These are phyloP conservation scores for Myopa testacea DNA, from an alignment of 2,888 invertebrate genomes.

Conservation along the genomic window DNA sequence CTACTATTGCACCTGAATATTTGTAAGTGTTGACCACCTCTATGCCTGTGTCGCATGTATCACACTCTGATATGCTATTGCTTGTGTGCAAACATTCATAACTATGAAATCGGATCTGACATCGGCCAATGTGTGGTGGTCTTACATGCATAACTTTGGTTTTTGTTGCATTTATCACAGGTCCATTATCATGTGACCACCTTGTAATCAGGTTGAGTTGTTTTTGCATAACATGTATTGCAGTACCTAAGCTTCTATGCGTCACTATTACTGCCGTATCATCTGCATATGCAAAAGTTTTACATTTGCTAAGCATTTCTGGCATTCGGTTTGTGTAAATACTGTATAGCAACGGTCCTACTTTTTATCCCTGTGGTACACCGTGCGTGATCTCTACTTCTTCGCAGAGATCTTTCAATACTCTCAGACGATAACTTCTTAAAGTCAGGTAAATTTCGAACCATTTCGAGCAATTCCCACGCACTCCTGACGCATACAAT, in stretches of 20 bases:
- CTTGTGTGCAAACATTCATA: no score
- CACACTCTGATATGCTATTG: no score
- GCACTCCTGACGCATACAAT: not conserved
- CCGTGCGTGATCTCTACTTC: not conserved
- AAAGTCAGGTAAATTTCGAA: constrained; percentile 9
- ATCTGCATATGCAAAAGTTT: constrained; percentile 22
- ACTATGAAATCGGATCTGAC: no score
- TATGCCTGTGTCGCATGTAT: no score
- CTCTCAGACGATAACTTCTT: not conserved
- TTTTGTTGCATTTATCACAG: constrained; percentile 12
- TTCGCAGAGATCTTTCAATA: not conserved
- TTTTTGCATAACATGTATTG: not conserved
- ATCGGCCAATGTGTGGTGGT: not conserved
- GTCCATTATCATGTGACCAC: not conserved
- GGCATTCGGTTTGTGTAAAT: constrained; percentile 25
- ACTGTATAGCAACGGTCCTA: constrained; percentile 11
- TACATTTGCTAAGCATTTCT: not conserved
- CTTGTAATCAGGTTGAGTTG: not conserved
- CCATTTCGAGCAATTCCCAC: constrained; percentile 18
- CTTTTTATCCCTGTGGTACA: constrained; percentile 26
- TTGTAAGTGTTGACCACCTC: no score
- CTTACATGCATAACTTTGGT: constrained; percentile 9
- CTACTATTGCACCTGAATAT: no score
- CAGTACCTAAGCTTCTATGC: not conserved
- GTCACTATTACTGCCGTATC: constrained; percentile 28